Base-by-base conservation (phyloP, 2,797 vertebrate species). In the Sebastes trivittatus region DNA sequence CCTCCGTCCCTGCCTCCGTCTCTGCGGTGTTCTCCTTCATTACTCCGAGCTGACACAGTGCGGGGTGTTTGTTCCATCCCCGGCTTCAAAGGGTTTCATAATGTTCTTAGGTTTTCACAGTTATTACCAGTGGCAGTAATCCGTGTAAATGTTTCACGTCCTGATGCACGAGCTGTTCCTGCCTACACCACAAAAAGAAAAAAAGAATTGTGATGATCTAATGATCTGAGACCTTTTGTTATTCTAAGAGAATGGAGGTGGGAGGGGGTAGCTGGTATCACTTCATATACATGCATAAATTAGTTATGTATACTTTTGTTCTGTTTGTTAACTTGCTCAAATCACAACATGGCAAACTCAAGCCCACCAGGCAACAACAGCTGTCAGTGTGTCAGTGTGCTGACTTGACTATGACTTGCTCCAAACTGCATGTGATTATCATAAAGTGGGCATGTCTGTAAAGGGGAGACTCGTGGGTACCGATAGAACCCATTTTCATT, bases 71-170 rank as follows among this genome's bases (percentile, higher is more conserved):
- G 74, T 81, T 88, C 64, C 59, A 13, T 75, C 32, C 6, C 46
- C n/a, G 65, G 20, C 89, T 88, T 92, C 84, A 92, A 84, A 93
- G 78, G 68, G 79, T 85, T 80, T 87, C 29, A 65, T 93, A 81
- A 90, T 78, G 78, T 86, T 87, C 81, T 90, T 76, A 68, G 77
- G 60, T 64, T 90, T 85, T 84, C 81, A 83, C 87, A 82, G 69
- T 89, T 78, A 81, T 86, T 80, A 81, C 64, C 30, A 7, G 58
- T 60, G 77, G 73, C 80, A 80, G 70, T 66, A 81, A 58, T 66
- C 32, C 7, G 34, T 63, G 78, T 56, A 64, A 78, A 63, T 14
- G 64, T 74, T 71, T 80, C 63, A 23, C 20, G 10, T 70, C 77
- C 75, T 63, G n/a, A 58, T 75, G 54, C 80, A 32, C 38, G 34